Base-by-base conservation (phyloP, 2,888 invertebrate species). In the Hydraecia micacea region DNA sequence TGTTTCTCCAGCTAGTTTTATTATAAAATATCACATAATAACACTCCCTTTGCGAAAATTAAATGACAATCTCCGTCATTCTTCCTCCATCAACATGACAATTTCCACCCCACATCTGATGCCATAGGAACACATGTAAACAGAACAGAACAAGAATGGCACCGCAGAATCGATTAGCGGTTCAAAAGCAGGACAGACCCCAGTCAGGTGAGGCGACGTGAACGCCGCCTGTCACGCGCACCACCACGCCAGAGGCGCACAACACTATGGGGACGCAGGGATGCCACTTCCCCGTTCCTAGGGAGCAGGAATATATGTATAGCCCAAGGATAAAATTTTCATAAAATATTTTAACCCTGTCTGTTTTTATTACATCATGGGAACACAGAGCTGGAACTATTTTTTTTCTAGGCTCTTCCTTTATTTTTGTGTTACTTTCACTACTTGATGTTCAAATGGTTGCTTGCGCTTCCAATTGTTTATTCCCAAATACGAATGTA, bases 141-240 rank as follows among this genome's bases (percentile, higher is more conserved):
- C 77, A 73, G 70, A 67, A 70, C 46, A 66, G 66, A 73, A 75
- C 65, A 73, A 75, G 80, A 83, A 77, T 87, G 79, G 77, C 73
- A 77, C 68, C 84, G 46, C 79, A 69, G 79, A 77, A 86, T 85
- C 80, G 87, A 89, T 86, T 86, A 83, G 75, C 25, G 66, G 87
- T 85, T 88, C 88, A 85, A 82, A 88, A 87, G 87, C 87, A 88
- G 86, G 85, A 75, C 75, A 80, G 80, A 11, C 79, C 77, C 83
- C 77, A 72, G 85, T 86, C 88, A 90, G 90, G 89, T 91, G 88
- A 86, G 87, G 83, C 76, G 89, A 82, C 86, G 81, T 85, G 86
- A 82, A 77, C 84, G 85, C 83, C 72, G 81, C 81, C 90, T 91
- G 91, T 91, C 91, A 90, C 62, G 77, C 68, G 88, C 91, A 91